Evolutionary conservation across 1,140 invertebrate species (phyloP).

Genomic region (Drosophila tsacasi): DNA sequence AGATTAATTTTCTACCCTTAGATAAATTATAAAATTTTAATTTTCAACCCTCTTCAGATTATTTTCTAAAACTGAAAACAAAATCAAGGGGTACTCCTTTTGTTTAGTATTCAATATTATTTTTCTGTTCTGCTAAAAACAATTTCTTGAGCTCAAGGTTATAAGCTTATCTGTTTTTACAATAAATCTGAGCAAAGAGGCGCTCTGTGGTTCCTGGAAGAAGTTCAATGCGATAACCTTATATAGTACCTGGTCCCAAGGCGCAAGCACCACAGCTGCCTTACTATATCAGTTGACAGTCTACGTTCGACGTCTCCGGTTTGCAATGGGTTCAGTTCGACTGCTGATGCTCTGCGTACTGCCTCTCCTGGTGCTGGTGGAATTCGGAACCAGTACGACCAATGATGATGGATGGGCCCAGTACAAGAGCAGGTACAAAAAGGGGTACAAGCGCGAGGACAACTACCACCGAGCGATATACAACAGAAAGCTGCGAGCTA

Average conservation of each 20-base stretch:
- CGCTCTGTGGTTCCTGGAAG: background rate
- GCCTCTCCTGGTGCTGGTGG: background rate
- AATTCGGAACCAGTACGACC: background rate
- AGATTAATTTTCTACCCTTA: too few relatives aligned
- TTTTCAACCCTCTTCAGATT: too few relatives aligned
- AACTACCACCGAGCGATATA: conserved; percentile 6
- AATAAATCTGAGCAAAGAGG: background rate
- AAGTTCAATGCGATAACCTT: conserved; percentile 3
- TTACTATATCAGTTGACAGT: conserved; percentile 1
- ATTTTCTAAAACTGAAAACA: background rate
- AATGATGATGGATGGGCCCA: conserved; percentile 2
- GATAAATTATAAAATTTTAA: too few relatives aligned
- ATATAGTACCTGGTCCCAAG: background rate
- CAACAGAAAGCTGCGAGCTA: background rate
- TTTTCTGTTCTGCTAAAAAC: background rate
- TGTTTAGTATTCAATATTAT: background rate
- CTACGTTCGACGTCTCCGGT: background rate
- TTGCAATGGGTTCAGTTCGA: conserved; percentile 6
- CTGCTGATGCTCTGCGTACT: background rate
- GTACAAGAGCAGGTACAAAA: conserved; percentile 13
- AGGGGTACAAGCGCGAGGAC: conserved; percentile 1
- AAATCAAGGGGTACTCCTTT: background rate
- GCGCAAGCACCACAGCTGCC: too few relatives aligned
- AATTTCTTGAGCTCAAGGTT: background rate
- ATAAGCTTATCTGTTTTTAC: background rate